Evolutionary conservation across 2,888 invertebrate species (phyloP), one percentile per base, ranked within the genome.

Genomic region (Athalia circularis): DNA sequence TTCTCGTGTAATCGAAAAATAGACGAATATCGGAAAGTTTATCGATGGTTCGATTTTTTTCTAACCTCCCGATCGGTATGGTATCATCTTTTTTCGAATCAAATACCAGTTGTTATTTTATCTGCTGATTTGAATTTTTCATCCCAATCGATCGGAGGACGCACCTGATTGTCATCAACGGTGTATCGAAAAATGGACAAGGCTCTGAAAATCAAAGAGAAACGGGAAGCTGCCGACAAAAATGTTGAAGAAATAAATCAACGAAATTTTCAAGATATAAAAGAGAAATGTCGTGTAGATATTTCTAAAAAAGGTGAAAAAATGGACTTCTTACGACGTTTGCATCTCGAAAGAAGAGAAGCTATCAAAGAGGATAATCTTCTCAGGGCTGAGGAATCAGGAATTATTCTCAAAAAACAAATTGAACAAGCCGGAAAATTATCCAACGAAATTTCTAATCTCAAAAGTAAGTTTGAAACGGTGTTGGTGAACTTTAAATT

Each of bases 371-470:
- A 82, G 47, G 80, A 83, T 50, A 65, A 65, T 57, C 57, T 81
- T 67, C 59, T 78, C 57, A 77, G 79, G 15, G 79, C 79, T 7
- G 68, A 81, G 57, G 79, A 82, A 59, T 62, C 79, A 8, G 75
- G 62, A 7, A 68, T 80, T 45, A 62, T 79, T 6, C 64, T 52
- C 45, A 45, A 65, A 68, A 61, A 75, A 6, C 67, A 79, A 45
- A 79, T 50, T 29, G 62, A 79, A 9, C 79, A 79, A 52, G 79
- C 80, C 4, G 29, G 52, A 50, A 81, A 80, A 77, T 81, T 83
- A 77, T 83, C 79, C 6, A 68, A 77, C 64, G 83, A 83, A 77
- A 67, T 83, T 48, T 52, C 64, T 45, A 76, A 80, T 5, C 77
- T 79, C 48, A 83, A 82, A 65, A 79, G 83, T 83, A 79, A 67